Conservation (phyloP, 2,888 invertebrate genomes). For the Allolobophora icterica region DNA sequence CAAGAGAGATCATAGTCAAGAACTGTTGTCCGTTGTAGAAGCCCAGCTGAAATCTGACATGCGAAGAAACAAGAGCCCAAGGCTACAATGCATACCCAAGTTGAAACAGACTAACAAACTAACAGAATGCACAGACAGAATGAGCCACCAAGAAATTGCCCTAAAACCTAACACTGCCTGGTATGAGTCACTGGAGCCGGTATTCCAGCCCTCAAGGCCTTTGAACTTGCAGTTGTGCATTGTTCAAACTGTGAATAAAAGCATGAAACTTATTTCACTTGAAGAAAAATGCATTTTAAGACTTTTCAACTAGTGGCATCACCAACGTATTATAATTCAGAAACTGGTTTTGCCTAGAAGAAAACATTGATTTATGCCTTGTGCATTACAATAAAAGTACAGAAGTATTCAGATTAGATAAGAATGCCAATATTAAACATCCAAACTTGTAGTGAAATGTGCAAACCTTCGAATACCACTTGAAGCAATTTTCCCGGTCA, state of each 20-base stretch:
- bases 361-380: not conserved
- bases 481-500: conserved; percentile 94
- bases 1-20: not conserved
- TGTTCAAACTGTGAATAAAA: no score
- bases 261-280: no score
- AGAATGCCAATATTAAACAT: not conserved
- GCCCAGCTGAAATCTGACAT: no score
- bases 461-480: conserved; percentile 87
- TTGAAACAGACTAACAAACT: no score
- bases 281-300: no score
- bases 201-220: not conserved
- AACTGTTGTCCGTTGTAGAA: not conserved
- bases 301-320: no score
- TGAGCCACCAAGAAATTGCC: not conserved
- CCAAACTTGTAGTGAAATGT: not conserved
- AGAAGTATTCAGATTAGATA: not conserved
- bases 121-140: no score
- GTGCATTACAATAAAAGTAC: not conserved
- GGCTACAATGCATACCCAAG: no score
- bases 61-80: no score
- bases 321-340: not conserved
- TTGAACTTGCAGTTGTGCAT: not conserved
- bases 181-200: not conserved
- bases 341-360: not conserved
- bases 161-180: not conserved